Conservation (phyloP, 2,797 vertebrate genomes). For the Pitangus sulphuratus region DNA sequence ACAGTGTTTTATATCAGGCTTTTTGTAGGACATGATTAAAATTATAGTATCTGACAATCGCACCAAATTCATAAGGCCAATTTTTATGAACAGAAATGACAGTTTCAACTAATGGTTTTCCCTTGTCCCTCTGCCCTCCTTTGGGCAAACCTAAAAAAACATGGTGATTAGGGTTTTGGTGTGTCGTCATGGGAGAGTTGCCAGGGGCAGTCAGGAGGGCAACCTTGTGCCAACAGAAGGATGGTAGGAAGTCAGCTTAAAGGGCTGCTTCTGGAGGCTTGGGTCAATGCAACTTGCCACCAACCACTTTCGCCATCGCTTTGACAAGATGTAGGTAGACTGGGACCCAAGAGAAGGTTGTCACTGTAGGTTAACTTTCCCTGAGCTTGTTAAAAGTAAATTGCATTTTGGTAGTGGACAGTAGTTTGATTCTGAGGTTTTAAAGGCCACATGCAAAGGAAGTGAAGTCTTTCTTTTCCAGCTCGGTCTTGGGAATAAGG, state of each 20-base stretch:
- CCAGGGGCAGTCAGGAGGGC: neutral
- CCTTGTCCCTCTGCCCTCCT: neutral
- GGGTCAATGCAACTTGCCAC: fast-evolving
- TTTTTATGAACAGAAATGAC: neutral
- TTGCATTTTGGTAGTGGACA: fast-evolving
- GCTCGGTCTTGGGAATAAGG: neutral
- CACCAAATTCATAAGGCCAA: neutral
- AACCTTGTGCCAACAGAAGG: neutral
- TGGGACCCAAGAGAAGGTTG: neutral
- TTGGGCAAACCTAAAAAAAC: neutral
- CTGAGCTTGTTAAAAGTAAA: neutral
- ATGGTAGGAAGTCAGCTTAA: neutral
- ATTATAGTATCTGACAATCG: neutral
- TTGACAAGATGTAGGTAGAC: neutral
- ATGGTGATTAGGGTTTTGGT: neutral
- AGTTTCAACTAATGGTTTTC: neutral
- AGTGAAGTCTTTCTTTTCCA: neutral
- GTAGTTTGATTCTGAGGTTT: neutral
- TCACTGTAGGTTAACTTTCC: neutral
- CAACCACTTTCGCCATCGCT: neutral
- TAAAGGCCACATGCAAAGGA: neutral
- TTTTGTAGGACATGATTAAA: neutral
- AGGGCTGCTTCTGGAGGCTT: neutral
- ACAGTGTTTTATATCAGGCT: neutral
- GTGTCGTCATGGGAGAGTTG: neutral